Evolutionary conservation across 1,140 invertebrate species (phyloP), one percentile per base, ranked within the genome.

Genomic region (Drosophila melanica): DNA sequence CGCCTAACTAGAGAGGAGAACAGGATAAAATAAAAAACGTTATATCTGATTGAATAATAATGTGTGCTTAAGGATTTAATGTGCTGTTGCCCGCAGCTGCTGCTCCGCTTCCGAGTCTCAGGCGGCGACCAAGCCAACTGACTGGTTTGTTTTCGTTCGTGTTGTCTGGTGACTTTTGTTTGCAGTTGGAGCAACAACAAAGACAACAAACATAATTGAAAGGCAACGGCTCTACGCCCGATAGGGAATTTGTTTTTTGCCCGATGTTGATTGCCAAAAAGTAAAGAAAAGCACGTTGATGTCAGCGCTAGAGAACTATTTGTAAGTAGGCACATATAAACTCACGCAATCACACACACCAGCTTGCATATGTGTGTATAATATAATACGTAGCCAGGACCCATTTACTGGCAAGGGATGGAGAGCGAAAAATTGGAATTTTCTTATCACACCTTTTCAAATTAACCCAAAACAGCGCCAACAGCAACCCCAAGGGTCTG

Each of bases 41-140:
- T 79, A 89, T 87, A 87, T 87, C 82, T 89, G 82, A 87, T 87
- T 87, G 82, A 87, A 87, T 87, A 87, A 87, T 87, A 87, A 87
- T 87, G 76, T 89, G 84, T 87, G 84, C 82, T 87, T 82, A 89
- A 79, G 84, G 73, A 79, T 89, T 82, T 82, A 87, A 87, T 87
- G 84, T 64, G 79, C 69, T 79, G 60, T 54, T 59, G 79, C 68
- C 77, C 79, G 73, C 68, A 79, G 76, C 79, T 67, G 65, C 59
- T 39, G 47, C 11, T 35, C 10, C 16, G 58, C 33, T 23, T 41
- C 35, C 35, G 16, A n/a, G 23, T 41, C 45, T 50, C 59, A 9
- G 33, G 59, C 45, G 14, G 30, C 10, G 11, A 33, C 14, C 23
- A 58, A 10, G 8, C 9, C 33, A 35, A 35, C 7, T 7, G 27